Evolutionary conservation across 2,888 invertebrate species (phyloP).

Genomic region (Hypselothyrea guttata): DNA sequence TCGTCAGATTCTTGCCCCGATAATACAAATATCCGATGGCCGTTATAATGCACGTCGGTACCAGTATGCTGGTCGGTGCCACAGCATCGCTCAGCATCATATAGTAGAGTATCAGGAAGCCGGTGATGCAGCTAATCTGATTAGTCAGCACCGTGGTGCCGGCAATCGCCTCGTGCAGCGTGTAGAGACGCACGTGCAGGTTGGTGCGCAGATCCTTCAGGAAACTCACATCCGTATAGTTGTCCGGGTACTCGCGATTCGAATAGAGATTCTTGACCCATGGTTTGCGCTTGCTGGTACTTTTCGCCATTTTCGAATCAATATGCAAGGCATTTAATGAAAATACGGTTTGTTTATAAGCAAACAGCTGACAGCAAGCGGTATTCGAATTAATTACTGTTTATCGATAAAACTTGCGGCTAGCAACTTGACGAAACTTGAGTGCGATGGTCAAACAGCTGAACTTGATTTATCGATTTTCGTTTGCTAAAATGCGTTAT

Average conservation of each 20-base stretch:
- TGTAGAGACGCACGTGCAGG: conserved; percentile 87
- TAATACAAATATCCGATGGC: conserved; percentile 86
- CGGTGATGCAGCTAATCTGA: conserved; percentile 89
- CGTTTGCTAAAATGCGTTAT: too few species aligned
- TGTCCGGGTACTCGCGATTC: conserved; percentile 93
- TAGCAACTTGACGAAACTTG: too few species aligned
- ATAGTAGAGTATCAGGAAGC: conserved; percentile 88
- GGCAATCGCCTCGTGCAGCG: conserved; percentile 85
- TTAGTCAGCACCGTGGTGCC: conserved; percentile 91
- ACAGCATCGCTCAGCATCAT: conserved; percentile 88
- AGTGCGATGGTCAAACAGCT: too few species aligned
- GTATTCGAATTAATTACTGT: conserved; percentile 4
- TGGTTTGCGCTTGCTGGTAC: conserved; percentile 51
- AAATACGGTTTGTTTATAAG: conserved; percentile 36
- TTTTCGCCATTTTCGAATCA: conserved; percentile 43
- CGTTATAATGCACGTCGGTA: conserved; percentile 84
- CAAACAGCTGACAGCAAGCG: conserved; percentile 33
- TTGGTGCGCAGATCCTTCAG: conserved; percentile 93
- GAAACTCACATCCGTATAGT: conserved; percentile 94
- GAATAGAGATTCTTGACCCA: conserved; percentile 97
- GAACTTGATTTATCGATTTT: too few species aligned
- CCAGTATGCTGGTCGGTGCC: conserved; percentile 86
- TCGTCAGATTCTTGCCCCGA: conserved; percentile 65
- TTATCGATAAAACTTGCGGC: not conserved
- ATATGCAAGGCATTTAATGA: conserved; percentile 27